phyloP scores from a whole-genome alignment of 2,797 vertebrate species.

The Graptemys geographica region DNA sequence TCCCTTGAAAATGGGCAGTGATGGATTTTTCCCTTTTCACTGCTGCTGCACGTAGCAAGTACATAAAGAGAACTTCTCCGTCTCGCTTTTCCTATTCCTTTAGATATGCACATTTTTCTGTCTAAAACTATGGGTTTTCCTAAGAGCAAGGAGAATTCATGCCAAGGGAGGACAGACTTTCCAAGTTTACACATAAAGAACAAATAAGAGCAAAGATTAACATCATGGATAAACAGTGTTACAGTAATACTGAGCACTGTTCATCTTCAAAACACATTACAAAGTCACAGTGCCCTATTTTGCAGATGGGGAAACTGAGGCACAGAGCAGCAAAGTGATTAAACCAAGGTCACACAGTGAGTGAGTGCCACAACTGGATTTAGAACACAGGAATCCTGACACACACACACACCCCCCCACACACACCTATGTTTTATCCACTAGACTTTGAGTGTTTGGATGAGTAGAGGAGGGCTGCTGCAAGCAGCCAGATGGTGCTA shows the following conservation, averaged over 20 bases:
- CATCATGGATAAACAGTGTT: neutral
- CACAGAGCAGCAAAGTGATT: neutral
- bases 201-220: neutral
- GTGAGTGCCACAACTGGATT: neutral
- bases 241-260: neutral
- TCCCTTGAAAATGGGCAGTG: neutral
- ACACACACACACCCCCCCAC: neutral
- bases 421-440: neutral
- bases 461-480: neutral
- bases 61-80: neutral
- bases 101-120: neutral
- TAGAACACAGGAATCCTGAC: neutral
- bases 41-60: neutral
- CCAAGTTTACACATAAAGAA: neutral
- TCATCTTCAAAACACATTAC: neutral
- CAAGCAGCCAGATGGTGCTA: neutral
- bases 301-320: neutral
- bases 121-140: neutral
- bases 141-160: neutral
- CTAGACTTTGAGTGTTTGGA: neutral
- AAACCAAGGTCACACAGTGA: neutral
- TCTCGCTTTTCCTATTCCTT: neutral
- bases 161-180: fast-evolving
- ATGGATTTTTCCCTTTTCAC: neutral
- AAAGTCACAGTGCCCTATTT: neutral